Conservation (phyloP, 1,140 invertebrate species). For the Proales similis region DNA sequence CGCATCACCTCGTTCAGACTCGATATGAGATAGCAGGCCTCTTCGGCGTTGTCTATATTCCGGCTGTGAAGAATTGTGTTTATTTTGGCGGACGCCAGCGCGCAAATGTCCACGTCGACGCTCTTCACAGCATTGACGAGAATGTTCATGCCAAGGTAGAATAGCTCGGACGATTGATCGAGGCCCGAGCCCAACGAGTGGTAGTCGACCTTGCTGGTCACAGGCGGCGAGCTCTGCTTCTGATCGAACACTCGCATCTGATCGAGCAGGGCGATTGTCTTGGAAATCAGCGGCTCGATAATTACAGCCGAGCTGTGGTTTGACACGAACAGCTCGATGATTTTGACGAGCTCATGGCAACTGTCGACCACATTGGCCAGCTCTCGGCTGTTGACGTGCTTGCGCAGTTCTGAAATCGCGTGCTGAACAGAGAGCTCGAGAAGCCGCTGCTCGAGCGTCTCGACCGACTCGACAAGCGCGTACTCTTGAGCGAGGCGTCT, state of each 20-base stretch:
- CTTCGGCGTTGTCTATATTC: constrained; percentile 55
- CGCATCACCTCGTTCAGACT: constrained; percentile 45
- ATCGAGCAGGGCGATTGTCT: constrained; percentile 14
- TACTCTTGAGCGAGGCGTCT: constrained; percentile 60
- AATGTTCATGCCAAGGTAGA: constrained; percentile 56
- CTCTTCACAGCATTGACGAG: constrained; percentile 58
- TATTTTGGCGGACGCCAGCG: constrained; percentile 60
- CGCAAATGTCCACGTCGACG: constrained; percentile 57
- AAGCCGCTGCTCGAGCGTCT: constrained; percentile 58
- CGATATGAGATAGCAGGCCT: constrained; percentile 57
- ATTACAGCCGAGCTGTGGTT: neutral
- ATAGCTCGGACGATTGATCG: constrained; percentile 60
- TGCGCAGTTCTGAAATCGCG: constrained; percentile 57
- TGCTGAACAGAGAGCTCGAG: constrained; percentile 61
- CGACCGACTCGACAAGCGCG: constrained; percentile 57
- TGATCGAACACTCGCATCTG: constrained; percentile 57
- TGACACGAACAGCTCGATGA: neutral
- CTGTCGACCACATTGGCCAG: constrained; percentile 58
- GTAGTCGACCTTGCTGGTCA: neutral
- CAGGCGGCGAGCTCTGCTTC: constrained; percentile 40
- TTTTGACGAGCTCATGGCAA: constrained; percentile 47
- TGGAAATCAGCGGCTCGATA: neutral
- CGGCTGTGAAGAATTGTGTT: constrained; percentile 59
- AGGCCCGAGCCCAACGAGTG: constrained; percentile 5
- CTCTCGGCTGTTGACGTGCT: constrained; percentile 58